These are phyloP conservation scores for Aspiorhynchus laticeps DNA, from an alignment of 2,113 vertebrate species.

Conservation along the genomic window DNA sequence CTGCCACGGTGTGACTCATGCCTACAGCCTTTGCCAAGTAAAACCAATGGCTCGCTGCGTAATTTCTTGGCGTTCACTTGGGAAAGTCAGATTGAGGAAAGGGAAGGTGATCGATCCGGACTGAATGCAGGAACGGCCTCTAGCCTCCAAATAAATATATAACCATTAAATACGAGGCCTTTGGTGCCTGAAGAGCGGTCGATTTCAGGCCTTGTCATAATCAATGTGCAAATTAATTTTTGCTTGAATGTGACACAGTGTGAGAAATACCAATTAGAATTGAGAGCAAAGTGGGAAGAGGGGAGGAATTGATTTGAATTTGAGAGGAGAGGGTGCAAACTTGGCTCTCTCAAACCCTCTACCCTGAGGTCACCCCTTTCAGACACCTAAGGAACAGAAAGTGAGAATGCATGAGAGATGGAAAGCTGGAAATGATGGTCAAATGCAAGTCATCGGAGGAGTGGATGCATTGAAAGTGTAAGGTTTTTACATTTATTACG, in stretches of 20 bases:
- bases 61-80: slow-evolving; percentile 49
- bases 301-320: slow-evolving; percentile 18
- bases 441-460: background rate
- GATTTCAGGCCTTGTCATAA: slow-evolving; percentile 54
- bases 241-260: slow-evolving; percentile 70
- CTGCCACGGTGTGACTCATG: slow-evolving; percentile 56
- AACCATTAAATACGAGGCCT: slow-evolving; percentile 16
- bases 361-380: slow-evolving; percentile 12
- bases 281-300: slow-evolving; percentile 38
- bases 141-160: slow-evolving; percentile 41
- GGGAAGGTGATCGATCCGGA: slow-evolving; percentile 66
- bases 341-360: background rate
- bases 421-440: background rate
- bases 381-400: background rate
- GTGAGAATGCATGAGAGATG: background rate
- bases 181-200: slow-evolving; percentile 36
- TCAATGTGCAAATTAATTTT: slow-evolving; percentile 77
- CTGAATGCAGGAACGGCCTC: slow-evolving; percentile 59
- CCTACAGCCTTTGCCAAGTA: slow-evolving; percentile 55
- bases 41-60: slow-evolving; percentile 68
- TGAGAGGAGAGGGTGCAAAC: background rate
- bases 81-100: slow-evolving; percentile 50
- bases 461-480: background rate
- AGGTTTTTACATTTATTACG: background rate
- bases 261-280: slow-evolving; percentile 65